These are phyloP conservation scores for Oreohelix idahoensis DNA, from an alignment of 1,140 invertebrate species.

Conservation along the genomic window DNA sequence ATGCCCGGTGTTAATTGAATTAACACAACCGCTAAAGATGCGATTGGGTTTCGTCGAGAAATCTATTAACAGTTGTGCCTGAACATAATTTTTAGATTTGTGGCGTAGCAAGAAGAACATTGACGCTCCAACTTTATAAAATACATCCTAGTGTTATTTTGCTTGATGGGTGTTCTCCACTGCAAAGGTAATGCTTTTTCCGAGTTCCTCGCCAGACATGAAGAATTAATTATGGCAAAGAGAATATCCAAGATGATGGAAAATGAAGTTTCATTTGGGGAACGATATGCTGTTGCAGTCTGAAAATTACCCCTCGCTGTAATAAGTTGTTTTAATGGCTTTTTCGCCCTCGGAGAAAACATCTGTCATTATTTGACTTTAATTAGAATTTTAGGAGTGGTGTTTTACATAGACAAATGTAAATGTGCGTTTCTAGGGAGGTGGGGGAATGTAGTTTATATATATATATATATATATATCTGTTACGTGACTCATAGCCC, in stretches of 20 bases:
- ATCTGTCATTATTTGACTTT: constrained; percentile 30
- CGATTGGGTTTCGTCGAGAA: constrained; percentile 14
- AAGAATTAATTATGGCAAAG: constrained; percentile 34
- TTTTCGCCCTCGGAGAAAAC: constrained; percentile 1
- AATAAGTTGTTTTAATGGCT: constrained; percentile 30
- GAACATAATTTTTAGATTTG: constrained; percentile 35
- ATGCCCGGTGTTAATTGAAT: constrained; percentile 19
- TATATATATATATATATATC: background rate
- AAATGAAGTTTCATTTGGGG: background rate
- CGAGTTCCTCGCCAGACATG: constrained; percentile 10
- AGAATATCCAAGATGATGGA: constrained; percentile 18
- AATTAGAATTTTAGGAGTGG: background rate
- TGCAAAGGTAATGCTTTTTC: constrained; percentile 10
- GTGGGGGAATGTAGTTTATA: background rate
- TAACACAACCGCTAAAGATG: constrained; percentile 19
- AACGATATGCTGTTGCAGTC: background rate
- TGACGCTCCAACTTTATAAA: background rate
- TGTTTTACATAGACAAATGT: background rate
- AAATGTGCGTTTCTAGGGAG: background rate
- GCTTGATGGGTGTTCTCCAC: constrained; percentile 26
- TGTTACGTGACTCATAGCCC: background rate
- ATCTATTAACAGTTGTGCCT: constrained; percentile 21
- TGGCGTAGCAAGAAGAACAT: background rate
- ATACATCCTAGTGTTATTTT: background rate
- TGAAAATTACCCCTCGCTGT: background rate